Percentiles rank a stretch among this genome's conserved stretches.
These are phyloP conservation scores for Mylabris sibirica DNA, from an alignment of 2,888 invertebrate genomes.

Conservation along the genomic window DNA sequence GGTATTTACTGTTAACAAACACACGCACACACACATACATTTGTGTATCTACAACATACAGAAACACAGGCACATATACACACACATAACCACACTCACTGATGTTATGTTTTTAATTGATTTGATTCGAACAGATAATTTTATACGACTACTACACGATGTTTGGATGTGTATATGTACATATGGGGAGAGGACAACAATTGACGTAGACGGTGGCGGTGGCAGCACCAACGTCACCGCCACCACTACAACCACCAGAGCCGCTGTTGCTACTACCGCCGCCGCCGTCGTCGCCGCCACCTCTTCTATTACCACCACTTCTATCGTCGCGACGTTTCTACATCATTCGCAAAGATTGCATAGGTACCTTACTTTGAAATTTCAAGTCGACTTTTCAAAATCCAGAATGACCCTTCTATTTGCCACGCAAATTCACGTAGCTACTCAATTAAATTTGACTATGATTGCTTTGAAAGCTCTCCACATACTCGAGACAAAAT, in stretches of 20 bases:
- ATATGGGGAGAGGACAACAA: background rate
- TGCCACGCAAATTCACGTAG: background rate
- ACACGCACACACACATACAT: background rate
- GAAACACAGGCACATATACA: background rate
- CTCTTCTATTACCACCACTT: background rate
- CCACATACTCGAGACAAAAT: background rate
- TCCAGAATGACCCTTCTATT: background rate
- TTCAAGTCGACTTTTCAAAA: background rate
- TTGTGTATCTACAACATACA: background rate
- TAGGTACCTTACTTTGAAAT: background rate
- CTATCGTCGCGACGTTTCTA: background rate
- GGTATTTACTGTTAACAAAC: constrained; percentile 18
- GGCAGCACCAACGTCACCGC: constrained; percentile 8
- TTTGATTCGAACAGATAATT: constrained; percentile 2
- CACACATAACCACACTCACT: background rate
- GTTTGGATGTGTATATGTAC: too few relatives aligned
- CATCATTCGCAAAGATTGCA: background rate
- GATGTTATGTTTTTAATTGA: background rate
- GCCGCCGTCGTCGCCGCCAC: background rate
- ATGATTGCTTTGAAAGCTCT: background rate
- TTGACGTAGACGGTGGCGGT: background rate
- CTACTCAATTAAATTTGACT: background rate
- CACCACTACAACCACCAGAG: constrained; percentile 7
- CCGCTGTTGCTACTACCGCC: background rate
- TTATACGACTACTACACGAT: background rate